Evolutionary conservation across 92 coral and sea anemone genomes (phyloP), one percentile per base, ranked within the genome.

Genomic region (Siderastrea siderea): DNA sequence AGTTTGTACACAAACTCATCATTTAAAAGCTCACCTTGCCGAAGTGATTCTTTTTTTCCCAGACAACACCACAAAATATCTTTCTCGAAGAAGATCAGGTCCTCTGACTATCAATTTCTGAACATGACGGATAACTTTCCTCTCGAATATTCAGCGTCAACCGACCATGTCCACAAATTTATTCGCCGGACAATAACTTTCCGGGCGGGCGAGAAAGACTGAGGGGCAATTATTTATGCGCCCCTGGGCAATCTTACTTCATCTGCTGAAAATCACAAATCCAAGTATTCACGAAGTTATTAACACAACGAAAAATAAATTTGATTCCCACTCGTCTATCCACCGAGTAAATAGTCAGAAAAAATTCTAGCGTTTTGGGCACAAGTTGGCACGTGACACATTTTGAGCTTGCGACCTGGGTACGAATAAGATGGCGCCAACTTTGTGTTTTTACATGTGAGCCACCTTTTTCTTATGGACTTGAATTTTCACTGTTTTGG

Each of bases 141-240:
- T 82, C 86, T 82, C 15, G 78, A 71, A 71, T 70, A 38, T 82
- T 82, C 86, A 69, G 66, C 86, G 15, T 55, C 57, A 6, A 19
- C 60, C 60, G n/a, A n/a, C 71, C 84, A 66, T 50, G 59, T 26
- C 68, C 52, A 51, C 67, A 61, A 14, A 73, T 47, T 57, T 47
- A 9, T 7, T 15, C 14, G 8, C 17, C 50, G 47, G 10, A 68
- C 67, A 82, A 81, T 68, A 58, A 79, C 47, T 69, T 81, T 69
- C 78, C 78, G 76, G 78, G 13, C 64, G 26, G 59, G 74, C 75
- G 75, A 19, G 68, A 43, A 9, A 70, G 68, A 44, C 68, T 70
- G 86, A 82, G 68, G 17, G 57, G 74, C 47, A 16, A 55, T 2
- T 50, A 26, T 26, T 68, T 68, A 44, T 3, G 73, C 50, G 4